Percentiles rank a stretch among this genome's conserved stretches.
phyloP scores from a whole-genome alignment of 2,888 invertebrate genomes.

The Himalopsyche anomala region DNA sequence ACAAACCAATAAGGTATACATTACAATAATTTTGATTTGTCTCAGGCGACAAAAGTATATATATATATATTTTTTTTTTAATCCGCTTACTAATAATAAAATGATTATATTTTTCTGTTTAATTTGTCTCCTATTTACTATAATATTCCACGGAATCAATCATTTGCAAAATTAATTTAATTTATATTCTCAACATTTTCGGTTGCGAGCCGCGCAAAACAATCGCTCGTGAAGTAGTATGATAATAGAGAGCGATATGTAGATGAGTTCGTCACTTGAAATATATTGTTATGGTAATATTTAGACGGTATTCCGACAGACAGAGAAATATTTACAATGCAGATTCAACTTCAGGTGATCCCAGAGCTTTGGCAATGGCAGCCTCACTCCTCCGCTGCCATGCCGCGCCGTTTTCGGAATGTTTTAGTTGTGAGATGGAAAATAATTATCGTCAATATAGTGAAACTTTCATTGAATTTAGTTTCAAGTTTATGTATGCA shows the following conservation, averaged over 20 bases:
- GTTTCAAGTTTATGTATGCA: neutral
- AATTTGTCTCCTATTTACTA: neutral
- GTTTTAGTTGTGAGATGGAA: neutral
- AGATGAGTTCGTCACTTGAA: constrained; percentile 53
- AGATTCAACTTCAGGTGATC: constrained; percentile 18
- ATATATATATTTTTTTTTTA: too few species aligned
- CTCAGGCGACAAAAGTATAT: too few species aligned
- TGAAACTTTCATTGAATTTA: neutral
- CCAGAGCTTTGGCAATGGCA: neutral
- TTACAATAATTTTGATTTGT: too few species aligned
- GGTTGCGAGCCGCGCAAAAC: neutral
- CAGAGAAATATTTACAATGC: constrained; percentile 28
- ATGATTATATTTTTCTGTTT: neutral
- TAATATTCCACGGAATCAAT: neutral
- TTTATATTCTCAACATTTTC: neutral
- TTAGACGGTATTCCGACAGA: neutral
- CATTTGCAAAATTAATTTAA: neutral
- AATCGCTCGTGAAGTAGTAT: constrained; percentile 47
- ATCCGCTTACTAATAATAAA: too few species aligned
- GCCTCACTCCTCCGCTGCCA: neutral
- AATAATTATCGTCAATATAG: neutral
- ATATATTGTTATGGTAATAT: constrained; percentile 58
- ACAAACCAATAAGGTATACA: too few species aligned
- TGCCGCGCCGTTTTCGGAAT: neutral
- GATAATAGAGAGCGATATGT: constrained; percentile 55